Evolutionary conservation across 2,888 invertebrate species (phyloP).

Genomic region (Keiferia lycopersicella): DNA sequence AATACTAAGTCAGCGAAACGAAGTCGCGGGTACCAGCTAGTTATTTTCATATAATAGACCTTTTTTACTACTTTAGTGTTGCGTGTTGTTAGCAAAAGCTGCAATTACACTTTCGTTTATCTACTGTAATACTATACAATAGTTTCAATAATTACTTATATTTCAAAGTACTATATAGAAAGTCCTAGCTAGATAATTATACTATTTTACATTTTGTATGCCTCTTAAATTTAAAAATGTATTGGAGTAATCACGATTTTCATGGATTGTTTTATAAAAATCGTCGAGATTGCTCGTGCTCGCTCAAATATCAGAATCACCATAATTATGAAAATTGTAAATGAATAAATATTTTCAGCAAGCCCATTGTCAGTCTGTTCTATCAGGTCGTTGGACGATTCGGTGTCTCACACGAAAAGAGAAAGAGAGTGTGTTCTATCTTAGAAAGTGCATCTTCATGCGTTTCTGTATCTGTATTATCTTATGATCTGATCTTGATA

Average conservation of each 20-base stretch:
- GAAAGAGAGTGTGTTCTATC: conserved; percentile 28
- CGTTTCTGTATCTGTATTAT: conserved; percentile 25
- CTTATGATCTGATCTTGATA: conserved; percentile 23
- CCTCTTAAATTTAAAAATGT: neutral
- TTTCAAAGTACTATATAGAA: neutral
- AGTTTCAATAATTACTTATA: neutral
- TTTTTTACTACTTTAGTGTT: neutral
- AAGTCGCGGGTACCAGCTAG: too few species aligned
- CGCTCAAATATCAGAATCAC: neutral
- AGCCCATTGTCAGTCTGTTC: conserved; percentile 29
- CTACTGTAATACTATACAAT: neutral
- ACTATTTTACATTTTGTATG: neutral
- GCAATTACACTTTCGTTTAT: neutral
- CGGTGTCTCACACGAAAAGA: too few species aligned
- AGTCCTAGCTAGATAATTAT: neutral
- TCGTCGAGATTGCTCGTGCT: neutral
- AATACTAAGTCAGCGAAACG: too few species aligned
- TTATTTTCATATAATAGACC: conserved; percentile 12
- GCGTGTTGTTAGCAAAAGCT: neutral
- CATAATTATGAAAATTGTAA: neutral
- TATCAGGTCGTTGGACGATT: too few species aligned
- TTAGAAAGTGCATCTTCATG: conserved; percentile 27
- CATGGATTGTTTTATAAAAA: neutral
- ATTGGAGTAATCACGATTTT: neutral
- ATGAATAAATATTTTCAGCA: conserved; percentile 16